Evolutionary conservation across 2,888 invertebrate species (phyloP).

Genomic region (Microplitis deprimator): DNA sequence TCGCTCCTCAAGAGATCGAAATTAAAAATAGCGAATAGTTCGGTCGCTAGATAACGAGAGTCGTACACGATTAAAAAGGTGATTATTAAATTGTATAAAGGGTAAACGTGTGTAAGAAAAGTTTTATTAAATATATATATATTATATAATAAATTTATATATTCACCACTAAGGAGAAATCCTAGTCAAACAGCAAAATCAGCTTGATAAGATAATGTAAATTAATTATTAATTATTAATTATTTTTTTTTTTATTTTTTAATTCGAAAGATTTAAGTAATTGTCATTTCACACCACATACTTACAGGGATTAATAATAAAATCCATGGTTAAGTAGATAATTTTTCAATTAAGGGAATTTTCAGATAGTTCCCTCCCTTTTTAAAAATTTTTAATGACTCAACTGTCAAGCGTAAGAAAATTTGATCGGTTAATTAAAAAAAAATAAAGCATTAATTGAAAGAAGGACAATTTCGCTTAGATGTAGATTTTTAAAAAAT

Average conservation of each 20-base stretch:
- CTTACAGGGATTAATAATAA: too few species aligned
- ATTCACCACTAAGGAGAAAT: constrained; percentile 61
- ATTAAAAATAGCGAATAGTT: too few species aligned
- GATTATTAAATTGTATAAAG: constrained; percentile 50
- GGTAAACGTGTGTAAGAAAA: constrained; percentile 42
- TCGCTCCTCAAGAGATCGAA: too few species aligned
- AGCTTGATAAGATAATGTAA: constrained; percentile 42
- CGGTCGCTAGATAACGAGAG: constrained; percentile 36
- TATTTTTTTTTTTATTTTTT: constrained; percentile 13
- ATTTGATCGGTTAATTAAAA: too few species aligned
- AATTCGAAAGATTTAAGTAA: not conserved
- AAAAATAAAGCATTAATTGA: too few species aligned
- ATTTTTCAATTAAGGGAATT: too few species aligned
- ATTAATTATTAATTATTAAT: not conserved
- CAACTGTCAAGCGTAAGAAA: too few species aligned
- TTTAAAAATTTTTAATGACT: not conserved
- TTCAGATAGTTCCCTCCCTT: too few species aligned
- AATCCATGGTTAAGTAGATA: too few species aligned
- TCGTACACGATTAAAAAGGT: constrained; percentile 35
- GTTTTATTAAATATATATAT: not conserved
- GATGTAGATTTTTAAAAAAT: too few species aligned
- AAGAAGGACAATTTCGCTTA: too few species aligned
- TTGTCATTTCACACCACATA: not conserved
- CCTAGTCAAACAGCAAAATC: constrained; percentile 59
- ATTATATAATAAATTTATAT: constrained; percentile 49